Percentiles rank a stretch among this genome's conserved stretches.
phyloP scores from a whole-genome alignment of 2,113 vertebrate species.

The Sturnira hondurensis region DNA sequence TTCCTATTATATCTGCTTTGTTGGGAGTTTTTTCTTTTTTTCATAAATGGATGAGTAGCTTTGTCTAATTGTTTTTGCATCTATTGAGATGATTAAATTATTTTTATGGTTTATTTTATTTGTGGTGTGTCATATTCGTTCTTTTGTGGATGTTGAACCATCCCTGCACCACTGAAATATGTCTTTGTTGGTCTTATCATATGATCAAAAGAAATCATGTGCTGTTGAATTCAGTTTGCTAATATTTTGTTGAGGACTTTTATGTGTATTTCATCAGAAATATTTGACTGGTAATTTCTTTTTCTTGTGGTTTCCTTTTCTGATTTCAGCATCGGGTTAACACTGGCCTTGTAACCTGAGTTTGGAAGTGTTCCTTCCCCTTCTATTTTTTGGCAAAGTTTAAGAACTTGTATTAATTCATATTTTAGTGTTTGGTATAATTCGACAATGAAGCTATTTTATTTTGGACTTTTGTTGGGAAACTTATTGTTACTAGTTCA shows the following conservation, averaged over 20 bases:
- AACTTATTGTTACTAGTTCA: not conserved
- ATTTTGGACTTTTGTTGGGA: not conserved
- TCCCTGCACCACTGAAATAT: not conserved
- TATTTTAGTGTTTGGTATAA: no score
- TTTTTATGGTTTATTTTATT: not conserved
- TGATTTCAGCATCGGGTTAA: no score
- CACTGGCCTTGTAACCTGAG: no score
- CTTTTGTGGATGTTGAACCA: no score
- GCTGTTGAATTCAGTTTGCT: not conserved
- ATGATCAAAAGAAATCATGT: not conserved
- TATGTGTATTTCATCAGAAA: not conserved
- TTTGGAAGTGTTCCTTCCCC: no score
- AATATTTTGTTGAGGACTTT: not conserved
- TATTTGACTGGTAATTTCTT: not conserved
- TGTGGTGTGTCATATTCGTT: no score
- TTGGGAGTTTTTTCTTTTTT: not conserved
- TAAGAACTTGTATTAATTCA: no score
- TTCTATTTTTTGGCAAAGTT: no score
- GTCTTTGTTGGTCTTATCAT: not conserved
- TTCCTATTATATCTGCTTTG: not conserved
- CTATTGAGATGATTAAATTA: not conserved
- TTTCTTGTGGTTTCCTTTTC: no score
- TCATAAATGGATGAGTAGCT: not conserved
- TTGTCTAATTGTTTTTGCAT: not conserved
- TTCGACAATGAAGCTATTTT: not conserved